These are phyloP conservation scores for Mastacembelus armatus DNA, from an alignment of 2,797 vertebrate genomes.

Conservation along the genomic window DNA sequence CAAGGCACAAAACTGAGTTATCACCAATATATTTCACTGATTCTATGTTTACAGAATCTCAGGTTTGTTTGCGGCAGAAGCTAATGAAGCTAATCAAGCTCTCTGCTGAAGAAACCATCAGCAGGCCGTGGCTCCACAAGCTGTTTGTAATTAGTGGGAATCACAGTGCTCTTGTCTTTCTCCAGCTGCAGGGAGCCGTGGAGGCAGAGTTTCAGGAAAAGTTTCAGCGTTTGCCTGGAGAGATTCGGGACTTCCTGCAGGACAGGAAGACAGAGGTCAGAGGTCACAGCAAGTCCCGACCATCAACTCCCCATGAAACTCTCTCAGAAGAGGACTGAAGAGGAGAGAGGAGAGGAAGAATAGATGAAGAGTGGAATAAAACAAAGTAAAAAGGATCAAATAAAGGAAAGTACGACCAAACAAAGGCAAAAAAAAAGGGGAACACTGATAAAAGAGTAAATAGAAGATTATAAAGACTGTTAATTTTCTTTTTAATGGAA, in stretches of 20 bases:
- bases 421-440: neutral
- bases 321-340: constrained; percentile 88
- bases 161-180: neutral
- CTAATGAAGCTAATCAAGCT: neutral
- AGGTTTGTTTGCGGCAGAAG: neutral
- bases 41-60: neutral
- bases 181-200: constrained; percentile 92
- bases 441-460: neutral
- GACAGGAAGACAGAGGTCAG: constrained; percentile 90
- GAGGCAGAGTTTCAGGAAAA: constrained; percentile 98
- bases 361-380: constrained; percentile 50
- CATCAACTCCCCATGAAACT: constrained; percentile 84
- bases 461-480: constrained; percentile 60
- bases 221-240: constrained; percentile 94
- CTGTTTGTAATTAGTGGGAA: too few species aligned
- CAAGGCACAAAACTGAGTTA: neutral
- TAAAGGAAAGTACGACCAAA: neutral
- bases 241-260: constrained; percentile 97
- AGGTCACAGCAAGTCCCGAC: constrained; percentile 87
- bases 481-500: constrained; percentile 55
- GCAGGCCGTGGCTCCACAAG: neutral
- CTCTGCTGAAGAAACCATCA: neutral
- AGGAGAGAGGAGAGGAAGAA: constrained; percentile 34
- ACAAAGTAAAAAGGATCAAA: constrained; percentile 59
- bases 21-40: neutral